phyloP scores from a whole-genome alignment of 2,888 invertebrate species.

The Sesia bembeciformis region DNA sequence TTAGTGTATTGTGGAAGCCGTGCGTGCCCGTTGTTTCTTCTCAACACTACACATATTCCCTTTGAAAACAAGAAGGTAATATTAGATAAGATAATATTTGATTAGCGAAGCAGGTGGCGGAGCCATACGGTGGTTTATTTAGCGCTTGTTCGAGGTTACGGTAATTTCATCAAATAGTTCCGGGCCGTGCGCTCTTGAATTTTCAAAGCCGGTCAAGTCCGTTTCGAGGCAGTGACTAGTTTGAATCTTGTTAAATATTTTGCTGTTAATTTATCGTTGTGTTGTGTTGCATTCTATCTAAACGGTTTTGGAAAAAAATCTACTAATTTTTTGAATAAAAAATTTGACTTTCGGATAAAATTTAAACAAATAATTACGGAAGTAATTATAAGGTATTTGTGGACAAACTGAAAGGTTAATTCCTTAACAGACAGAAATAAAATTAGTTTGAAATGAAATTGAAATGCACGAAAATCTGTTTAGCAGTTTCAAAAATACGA shows the following conservation, averaged over 20 bases:
- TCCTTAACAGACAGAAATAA: too few relatives aligned
- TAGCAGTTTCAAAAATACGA: too few relatives aligned
- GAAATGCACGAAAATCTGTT: too few relatives aligned
- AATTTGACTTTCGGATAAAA: too few relatives aligned
- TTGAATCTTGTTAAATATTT: neutral
- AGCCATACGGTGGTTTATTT: neutral
- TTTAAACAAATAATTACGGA: too few relatives aligned
- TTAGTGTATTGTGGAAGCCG: slow-evolving; percentile 30
- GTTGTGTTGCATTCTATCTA: too few relatives aligned
- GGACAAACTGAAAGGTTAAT: too few relatives aligned
- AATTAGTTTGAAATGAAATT: too few relatives aligned
- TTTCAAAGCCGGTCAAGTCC: neutral
- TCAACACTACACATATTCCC: slow-evolving; percentile 6
- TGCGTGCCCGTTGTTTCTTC: slow-evolving; percentile 35
- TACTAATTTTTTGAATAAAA: too few relatives aligned
- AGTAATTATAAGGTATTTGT: too few relatives aligned
- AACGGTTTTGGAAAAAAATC: too few relatives aligned
- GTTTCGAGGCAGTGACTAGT: neutral
- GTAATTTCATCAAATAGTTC: neutral
- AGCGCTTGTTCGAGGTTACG: neutral
- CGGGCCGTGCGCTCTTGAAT: neutral
- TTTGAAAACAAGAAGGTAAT: slow-evolving; percentile 29
- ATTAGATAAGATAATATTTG: slow-evolving; percentile 60
- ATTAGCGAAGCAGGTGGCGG: slow-evolving; percentile 37
- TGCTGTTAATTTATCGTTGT: neutral